Evolutionary conservation across 2,797 vertebrate genomes (phyloP), one percentile per base, ranked within the genome.

Genomic region (Gymnothorax reevesii): DNA sequence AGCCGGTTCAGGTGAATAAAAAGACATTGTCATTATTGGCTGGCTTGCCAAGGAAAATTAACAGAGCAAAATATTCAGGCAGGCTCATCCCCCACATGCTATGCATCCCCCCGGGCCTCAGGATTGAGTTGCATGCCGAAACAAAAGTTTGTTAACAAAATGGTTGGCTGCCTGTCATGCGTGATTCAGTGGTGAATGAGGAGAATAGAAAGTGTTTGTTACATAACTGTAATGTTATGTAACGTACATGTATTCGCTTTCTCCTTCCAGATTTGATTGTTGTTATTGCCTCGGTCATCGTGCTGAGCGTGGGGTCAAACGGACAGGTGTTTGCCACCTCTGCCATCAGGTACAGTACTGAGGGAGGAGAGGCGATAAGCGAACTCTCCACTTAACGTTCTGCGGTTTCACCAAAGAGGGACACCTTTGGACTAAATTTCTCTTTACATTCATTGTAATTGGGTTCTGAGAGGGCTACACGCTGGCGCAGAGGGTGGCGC

Each of bases 291-390:
- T 98, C 97, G 17, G 94, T 98, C 88, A 97, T 98, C 88, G 97
- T 98, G 66, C 95, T 98, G n/a, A 97, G 97, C 9, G 97, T 98
- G 2, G 97, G 97, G 73, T 98, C 97, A 83, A 98, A 97, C 3
- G 97, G 97, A 6, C 97, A 98, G 83, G 97, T 98, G 83, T 98
- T 98, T 87, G 97, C 97, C 86, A 98, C 97, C 0, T 98, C 97
- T 88, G 97, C 97, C 83, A 97, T 98, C 94, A 97, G 97, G 97
- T 98, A 94, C 5, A 60, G 49, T 0, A 20, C 62, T 33, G 17
- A 52, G 9, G 20, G 57, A 7, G 17, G 57, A 22, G 77, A 55
- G 33, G 42, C 20, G 27, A 17, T 7, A 79, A 71, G n/a, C 7
- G 3, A 15, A 12, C 13, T 33, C n/a, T 4, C 10, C 66, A 33